Conservation (phyloP, 2,797 vertebrate species). For the Sparidentex hasta region DNA sequence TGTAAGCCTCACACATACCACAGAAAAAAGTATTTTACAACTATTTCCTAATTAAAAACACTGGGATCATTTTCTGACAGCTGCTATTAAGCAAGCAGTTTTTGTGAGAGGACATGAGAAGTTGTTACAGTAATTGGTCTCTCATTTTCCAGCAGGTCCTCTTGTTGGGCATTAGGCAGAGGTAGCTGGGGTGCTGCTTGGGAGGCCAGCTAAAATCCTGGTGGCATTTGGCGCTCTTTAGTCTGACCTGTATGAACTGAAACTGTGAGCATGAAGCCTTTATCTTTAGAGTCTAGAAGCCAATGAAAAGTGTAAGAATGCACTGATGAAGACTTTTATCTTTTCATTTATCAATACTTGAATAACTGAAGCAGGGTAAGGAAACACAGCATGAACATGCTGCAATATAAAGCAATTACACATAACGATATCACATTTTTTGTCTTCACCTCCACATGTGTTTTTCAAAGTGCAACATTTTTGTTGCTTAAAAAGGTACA, state of each 20-base stretch:
- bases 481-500: too few relatives aligned
- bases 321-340: background rate
- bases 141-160: slow-evolving; percentile 23
- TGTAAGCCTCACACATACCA: slow-evolving; percentile 9
- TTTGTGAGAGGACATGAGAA: slow-evolving; percentile 19
- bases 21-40: background rate
- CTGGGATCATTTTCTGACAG: slow-evolving; percentile 30
- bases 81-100: slow-evolving; percentile 18
- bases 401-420: too few relatives aligned
- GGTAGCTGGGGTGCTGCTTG: slow-evolving; percentile 5
- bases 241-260: slow-evolving; percentile 44
- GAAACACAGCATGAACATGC: too few relatives aligned
- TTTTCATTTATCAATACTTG: too few relatives aligned
- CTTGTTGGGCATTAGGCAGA: slow-evolving; percentile 30
- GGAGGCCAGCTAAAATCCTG: slow-evolving; percentile 38
- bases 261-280: slow-evolving; percentile 21
- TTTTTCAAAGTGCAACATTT: too few relatives aligned
- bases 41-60: background rate
- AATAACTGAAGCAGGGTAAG: too few relatives aligned
- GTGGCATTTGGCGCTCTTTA: slow-evolving; percentile 34
- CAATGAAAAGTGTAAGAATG: background rate
- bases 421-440: too few relatives aligned
- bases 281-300: background rate
- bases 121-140: slow-evolving; percentile 42
- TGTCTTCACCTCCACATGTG: too few relatives aligned